Evolutionary conservation across 1,140 invertebrate species (phyloP), one percentile per base, ranked within the genome.

Genomic region (Leucophenga varia): DNA sequence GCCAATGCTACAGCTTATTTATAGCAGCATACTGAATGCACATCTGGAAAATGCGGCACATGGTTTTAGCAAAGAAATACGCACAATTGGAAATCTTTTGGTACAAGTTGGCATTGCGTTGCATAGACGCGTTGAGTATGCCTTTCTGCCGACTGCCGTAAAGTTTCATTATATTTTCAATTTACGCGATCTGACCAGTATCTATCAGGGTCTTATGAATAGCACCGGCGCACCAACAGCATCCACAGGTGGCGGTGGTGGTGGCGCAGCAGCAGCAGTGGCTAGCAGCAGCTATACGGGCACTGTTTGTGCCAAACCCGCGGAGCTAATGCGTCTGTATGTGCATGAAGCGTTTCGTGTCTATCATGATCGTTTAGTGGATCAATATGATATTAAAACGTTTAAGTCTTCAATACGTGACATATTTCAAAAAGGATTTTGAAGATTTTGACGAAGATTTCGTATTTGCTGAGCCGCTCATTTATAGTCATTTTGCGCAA

Each of bases 81-180:
- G 80, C 36, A 84, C 84, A 52, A 79, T 85, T 17, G 67, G 78
- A 1, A 78, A 81, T 14, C 71, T 77, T 2, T 54, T 97, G n/a
- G 84, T 96, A 1, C 75, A 81, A n/a, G 81, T 87, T 3, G 90
- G 93, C 1, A 75, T 96, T 4, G 77, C 78, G 1, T 77, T 96
- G 2, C 94, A 97, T 64, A 77, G 79, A 7, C 90, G 88, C 64
- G 81, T 97, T 1, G 74, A 84, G 1, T 68, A 82, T 3, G 85
- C 81, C 0, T 96, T 96, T 74, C 77, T 96, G 36, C 94, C 94
- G 3, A 97, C 94, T 1, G 94, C 93, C 5, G 81, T 93, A 18
- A 97, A 96, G 75, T 98, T 97, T 74, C 95, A 97, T 75, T 98
- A 98, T 64, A 80, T 91, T 17, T 97, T 97, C 76, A 98, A 96